Percentiles rank a stretch among this genome's conserved stretches.
phyloP scores from a whole-genome alignment of 2,888 invertebrate genomes.

The Epinotia brunnichana region DNA sequence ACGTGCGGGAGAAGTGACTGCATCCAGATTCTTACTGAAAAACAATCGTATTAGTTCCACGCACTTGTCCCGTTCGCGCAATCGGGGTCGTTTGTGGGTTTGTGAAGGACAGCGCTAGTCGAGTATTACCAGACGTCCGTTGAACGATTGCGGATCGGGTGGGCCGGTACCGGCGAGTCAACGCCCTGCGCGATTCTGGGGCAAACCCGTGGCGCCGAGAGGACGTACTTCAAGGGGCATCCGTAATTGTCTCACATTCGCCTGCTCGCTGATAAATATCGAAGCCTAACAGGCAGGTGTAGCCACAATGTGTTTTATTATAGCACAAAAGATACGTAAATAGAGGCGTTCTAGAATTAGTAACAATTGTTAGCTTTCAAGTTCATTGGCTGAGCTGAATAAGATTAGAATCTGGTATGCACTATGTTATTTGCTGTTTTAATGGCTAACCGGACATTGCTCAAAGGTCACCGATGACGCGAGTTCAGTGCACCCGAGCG shows the following conservation, averaged over 20 bases:
- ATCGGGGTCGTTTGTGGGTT: slow-evolving; percentile 19
- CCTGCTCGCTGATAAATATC: slow-evolving; percentile 14
- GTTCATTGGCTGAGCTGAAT: slow-evolving; percentile 2
- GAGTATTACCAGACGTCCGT: slow-evolving; percentile 32
- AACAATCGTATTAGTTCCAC: slow-evolving; percentile 11
- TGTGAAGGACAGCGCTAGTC: slow-evolving; percentile 35
- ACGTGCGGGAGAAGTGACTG: slow-evolving; percentile 49
- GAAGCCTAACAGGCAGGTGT: not conserved
- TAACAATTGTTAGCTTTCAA: slow-evolving; percentile 11
- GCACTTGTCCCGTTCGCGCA: slow-evolving; percentile 19
- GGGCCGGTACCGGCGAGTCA: slow-evolving; percentile 45
- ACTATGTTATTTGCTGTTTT: slow-evolving; percentile 3
- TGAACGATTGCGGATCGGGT: slow-evolving; percentile 39
- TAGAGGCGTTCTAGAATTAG: slow-evolving; percentile 17
- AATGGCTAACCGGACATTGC: slow-evolving; percentile 6
- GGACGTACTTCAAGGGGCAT: slow-evolving; percentile 57
- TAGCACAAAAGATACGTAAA: slow-evolving; percentile 13
- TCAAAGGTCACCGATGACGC: slow-evolving; percentile 37
- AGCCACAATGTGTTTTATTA: slow-evolving; percentile 12
- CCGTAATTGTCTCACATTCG: slow-evolving; percentile 35
- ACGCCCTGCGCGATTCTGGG: slow-evolving; percentile 47
- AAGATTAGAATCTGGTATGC: not conserved
- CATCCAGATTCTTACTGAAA: slow-evolving; percentile 29
- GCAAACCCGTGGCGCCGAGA: slow-evolving; percentile 53
- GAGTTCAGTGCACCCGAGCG: slow-evolving; percentile 22